A percentile compares a stretch with the other conserved stretches of the same genome.
phyloP scores from a whole-genome alignment of 92 coral and sea anemone genomes.

The Anthopleura xanthogrammica region DNA sequence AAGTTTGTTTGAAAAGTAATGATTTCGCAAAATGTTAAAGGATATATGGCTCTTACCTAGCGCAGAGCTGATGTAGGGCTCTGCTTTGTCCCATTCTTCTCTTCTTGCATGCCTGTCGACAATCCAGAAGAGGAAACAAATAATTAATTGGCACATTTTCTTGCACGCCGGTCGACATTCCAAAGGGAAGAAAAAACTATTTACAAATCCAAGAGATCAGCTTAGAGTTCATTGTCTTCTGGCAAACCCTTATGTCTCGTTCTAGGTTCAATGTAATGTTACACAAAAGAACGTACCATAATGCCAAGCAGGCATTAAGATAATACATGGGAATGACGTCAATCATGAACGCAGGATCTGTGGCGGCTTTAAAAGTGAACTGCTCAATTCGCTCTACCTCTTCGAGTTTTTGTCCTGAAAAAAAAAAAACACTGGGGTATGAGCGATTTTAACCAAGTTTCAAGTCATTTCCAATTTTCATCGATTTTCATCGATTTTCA shows the following conservation, averaged over 20 bases:
- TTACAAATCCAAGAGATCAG: neutral
- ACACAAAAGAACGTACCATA: constrained; percentile 60
- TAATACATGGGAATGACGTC: constrained; percentile 80
- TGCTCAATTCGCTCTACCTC: constrained; percentile 54
- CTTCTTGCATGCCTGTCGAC: constrained; percentile 79
- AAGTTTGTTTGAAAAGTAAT: neutral
- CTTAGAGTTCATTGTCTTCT: neutral
- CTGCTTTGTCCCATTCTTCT: constrained; percentile 80
- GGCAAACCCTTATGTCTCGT: no score
- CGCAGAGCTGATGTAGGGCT: constrained; percentile 38
- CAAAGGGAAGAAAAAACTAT: neutral
- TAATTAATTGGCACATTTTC: constrained; percentile 8
- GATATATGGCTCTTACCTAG: constrained; percentile 41
- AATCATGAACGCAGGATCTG: constrained; percentile 75
- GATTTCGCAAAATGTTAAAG: neutral
- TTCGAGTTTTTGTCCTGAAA: constrained; percentile 74
- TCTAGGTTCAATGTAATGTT: no score
- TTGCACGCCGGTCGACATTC: constrained; percentile 66
- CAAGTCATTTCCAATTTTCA: no score
- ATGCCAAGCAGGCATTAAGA: constrained; percentile 76
- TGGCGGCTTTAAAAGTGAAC: constrained; percentile 66
- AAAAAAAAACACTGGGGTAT: neutral
- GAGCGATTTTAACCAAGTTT: no score
- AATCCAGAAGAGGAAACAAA: neutral
- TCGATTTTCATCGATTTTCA: no score